Conservation (phyloP, 1,140 invertebrate species). For the Mya arenaria region DNA sequence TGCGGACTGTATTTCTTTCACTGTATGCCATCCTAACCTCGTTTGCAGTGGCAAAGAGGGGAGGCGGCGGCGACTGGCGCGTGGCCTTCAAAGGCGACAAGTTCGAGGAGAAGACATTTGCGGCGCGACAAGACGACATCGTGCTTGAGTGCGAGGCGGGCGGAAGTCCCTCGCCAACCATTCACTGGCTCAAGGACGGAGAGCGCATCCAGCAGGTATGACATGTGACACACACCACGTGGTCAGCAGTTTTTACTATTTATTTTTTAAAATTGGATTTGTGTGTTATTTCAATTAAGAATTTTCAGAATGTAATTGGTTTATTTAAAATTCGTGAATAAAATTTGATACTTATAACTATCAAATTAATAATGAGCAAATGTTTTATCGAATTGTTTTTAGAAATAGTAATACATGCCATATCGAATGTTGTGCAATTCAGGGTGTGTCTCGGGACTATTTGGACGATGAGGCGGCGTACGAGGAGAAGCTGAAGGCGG, state of each 20-base stretch:
- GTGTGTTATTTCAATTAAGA: too few relatives aligned
- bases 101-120: conserved; percentile 41
- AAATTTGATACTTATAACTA: too few relatives aligned
- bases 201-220: conserved; percentile 75
- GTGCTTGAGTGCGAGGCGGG: conserved; percentile 82
- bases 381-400: too few relatives aligned
- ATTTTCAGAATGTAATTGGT: too few relatives aligned
- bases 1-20: background rate
- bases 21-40: conserved; percentile 36
- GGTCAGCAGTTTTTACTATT: background rate
- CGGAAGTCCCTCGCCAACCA: conserved; percentile 82
- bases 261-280: too few relatives aligned
- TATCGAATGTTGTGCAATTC: conserved; percentile 14
- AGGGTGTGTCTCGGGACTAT: conserved; percentile 61
- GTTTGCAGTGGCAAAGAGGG: conserved; percentile 55
- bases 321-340: too few relatives aligned
- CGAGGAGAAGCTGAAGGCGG: conserved; percentile 57
- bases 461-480: conserved; percentile 60
- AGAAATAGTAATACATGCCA: background rate
- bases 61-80: conserved; percentile 4
- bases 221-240: background rate
- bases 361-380: too few relatives aligned
- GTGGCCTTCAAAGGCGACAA: conserved; percentile 33
- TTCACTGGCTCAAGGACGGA: conserved; percentile 84
- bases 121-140: conserved; percentile 54